Conservation (phyloP, 2,113 vertebrate species). For the Pandion haliaetus region DNA sequence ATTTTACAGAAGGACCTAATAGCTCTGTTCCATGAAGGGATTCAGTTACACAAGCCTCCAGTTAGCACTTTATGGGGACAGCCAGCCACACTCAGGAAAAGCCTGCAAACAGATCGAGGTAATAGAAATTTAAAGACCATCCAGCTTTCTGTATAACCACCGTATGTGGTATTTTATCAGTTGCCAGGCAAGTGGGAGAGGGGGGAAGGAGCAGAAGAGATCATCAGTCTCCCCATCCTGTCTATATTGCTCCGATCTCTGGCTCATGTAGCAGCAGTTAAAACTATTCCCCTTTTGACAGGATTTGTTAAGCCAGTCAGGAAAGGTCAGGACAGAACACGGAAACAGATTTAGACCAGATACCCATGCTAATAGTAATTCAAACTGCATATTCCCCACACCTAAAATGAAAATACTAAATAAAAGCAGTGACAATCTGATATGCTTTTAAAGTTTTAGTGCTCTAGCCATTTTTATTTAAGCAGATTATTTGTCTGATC, state of each 20-base stretch:
- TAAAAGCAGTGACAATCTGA: neutral
- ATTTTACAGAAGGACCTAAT: neutral
- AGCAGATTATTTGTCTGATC: neutral
- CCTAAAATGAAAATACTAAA: neutral
- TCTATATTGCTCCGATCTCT: neutral
- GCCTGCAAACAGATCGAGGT: neutral
- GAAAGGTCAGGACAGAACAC: neutral
- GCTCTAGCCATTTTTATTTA: neutral
- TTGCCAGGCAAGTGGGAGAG: neutral
- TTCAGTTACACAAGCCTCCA: neutral
- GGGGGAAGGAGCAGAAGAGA: neutral
- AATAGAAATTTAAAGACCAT: neutral
- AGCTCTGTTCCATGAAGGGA: neutral
- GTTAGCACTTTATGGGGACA: neutral
- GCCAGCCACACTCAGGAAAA: neutral
- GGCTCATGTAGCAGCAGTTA: neutral
- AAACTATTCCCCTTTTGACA: neutral
- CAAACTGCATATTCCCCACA: neutral
- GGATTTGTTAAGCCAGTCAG: neutral
- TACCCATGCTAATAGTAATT: neutral
- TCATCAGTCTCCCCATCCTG: neutral
- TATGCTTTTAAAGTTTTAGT: neutral
- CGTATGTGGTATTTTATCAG: neutral
- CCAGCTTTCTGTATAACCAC: neutral
- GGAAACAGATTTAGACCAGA: neutral